These are phyloP conservation scores for Suncus etruscus DNA, from an alignment of 2,113 vertebrate species.

Conservation along the genomic window DNA sequence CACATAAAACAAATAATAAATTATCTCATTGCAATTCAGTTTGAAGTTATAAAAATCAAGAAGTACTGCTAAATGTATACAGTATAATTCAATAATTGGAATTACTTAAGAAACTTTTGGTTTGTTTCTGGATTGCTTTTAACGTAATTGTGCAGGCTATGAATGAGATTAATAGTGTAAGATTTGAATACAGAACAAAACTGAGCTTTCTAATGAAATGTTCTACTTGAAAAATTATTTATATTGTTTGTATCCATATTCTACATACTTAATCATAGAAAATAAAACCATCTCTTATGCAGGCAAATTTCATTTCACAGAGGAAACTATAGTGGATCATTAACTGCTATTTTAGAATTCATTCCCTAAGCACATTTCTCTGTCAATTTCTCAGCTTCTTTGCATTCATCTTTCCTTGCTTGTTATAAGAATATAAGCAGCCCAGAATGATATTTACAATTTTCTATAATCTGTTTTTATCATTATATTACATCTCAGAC, in stretches of 20 bases:
- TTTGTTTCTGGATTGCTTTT: conserved; percentile 54
- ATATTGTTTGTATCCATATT: background rate
- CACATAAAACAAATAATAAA: background rate
- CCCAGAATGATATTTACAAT: background rate
- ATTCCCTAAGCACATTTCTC: conserved; percentile 47
- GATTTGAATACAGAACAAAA: too few species aligned
- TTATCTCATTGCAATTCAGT: conserved; percentile 6
- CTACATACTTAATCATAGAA: background rate
- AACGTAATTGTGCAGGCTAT: conserved; percentile 45
- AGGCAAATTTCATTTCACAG: conserved; percentile 52
- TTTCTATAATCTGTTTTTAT: background rate
- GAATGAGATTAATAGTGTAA: background rate
- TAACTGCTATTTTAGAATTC: conserved; percentile 63
- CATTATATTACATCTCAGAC: conserved; percentile 18
- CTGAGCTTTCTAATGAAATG: background rate
- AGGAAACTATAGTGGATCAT: conserved; percentile 54
- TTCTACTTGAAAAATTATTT: background rate
- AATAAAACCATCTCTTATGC: background rate
- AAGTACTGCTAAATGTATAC: background rate
- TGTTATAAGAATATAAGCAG: background rate
- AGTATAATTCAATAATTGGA: conserved; percentile 16
- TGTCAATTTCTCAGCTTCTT: conserved; percentile 11
- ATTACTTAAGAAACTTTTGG: conserved; percentile 65
- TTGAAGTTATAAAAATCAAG: background rate
- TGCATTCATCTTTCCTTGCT: conserved; percentile 39